These are phyloP conservation scores for Ellobius talpinus DNA, from an alignment of 2,113 vertebrate species.

Conservation along the genomic window DNA sequence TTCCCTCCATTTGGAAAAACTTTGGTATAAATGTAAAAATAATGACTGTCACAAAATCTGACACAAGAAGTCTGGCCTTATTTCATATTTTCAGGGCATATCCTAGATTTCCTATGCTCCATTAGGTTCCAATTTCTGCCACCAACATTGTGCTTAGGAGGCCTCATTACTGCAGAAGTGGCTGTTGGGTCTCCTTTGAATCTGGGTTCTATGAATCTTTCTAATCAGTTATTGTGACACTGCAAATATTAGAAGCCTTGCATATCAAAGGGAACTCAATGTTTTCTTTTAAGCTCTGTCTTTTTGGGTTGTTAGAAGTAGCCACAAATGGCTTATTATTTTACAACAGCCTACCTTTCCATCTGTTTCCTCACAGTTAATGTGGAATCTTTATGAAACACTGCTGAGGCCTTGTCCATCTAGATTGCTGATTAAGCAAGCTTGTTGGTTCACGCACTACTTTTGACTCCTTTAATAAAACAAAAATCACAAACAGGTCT, in stretches of 20 bases:
- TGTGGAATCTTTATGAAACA: slow-evolving; percentile 35
- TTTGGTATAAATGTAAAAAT: slow-evolving; percentile 59
- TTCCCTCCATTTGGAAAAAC: slow-evolving; percentile 63
- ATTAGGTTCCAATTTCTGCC: slow-evolving; percentile 56
- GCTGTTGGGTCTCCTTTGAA: slow-evolving; percentile 68
- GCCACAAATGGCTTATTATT: slow-evolving; percentile 43
- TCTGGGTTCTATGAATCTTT: slow-evolving; percentile 47
- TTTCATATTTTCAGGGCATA: slow-evolving; percentile 62
- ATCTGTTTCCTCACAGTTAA: slow-evolving; percentile 48
- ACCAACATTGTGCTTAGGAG: slow-evolving; percentile 35
- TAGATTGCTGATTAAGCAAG: slow-evolving; percentile 54
- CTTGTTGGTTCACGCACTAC: background rate
- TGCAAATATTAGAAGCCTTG: slow-evolving; percentile 38
- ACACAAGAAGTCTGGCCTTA: slow-evolving; percentile 52
- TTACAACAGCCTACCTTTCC: slow-evolving; percentile 23
- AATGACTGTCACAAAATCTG: slow-evolving; percentile 69
- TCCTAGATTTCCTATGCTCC: slow-evolving; percentile 42
- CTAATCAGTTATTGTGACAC: slow-evolving; percentile 65
- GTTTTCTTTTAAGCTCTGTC: slow-evolving; percentile 34
- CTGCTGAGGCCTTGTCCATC: slow-evolving; percentile 27
- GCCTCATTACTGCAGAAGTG: slow-evolving; percentile 72
- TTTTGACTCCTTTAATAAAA: slow-evolving; percentile 25
- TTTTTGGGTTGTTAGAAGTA: slow-evolving; percentile 37
- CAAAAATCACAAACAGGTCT: slow-evolving; percentile 1
- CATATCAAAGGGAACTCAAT: slow-evolving; percentile 41